Evolutionary conservation across 2,113 vertebrate genomes (phyloP), one percentile per base, ranked within the genome.

Genomic region (Phalacrocorax brasilianus): DNA sequence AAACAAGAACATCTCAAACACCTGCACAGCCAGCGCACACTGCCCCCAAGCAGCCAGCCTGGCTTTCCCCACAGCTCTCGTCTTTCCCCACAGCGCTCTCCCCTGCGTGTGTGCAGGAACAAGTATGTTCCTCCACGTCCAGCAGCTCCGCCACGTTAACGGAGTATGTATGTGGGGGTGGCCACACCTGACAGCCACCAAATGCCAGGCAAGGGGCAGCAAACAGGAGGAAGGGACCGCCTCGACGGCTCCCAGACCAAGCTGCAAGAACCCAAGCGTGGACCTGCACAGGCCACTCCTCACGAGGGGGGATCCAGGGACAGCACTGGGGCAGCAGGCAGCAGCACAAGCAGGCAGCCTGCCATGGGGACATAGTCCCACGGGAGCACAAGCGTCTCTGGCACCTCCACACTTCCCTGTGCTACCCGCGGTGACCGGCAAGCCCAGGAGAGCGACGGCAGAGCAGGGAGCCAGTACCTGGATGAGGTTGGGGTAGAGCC

Each of bases 401-500:
- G 26, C 49, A 73, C 42, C 55, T 58, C 18, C 2, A 14, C 1
- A 1, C 14, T 23, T 49, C 56, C 56, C 11, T 0, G 23, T 11
- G 56, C 14, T 12, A 40, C 52, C 44, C 2, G 0, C 45, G 22
- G 86, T 8, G 44, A 56, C 61, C 55, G 53, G 38, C 68, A 8
- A 59, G 9, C 10, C 67, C 76, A 6, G 2, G 49, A 49, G n/a
- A 53, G 52, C 0, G 0, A 38, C 0, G 7, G 62, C 66, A 23
- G 74, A 20, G 14, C 0, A 0, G 6, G 23, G 30, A 87, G 44
- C 12, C 56, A 1, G 66, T 93, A 99, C 99, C 99, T 99, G 99
- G 95, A 99, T 99, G 95, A 99, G 99, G 97, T 99, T 99, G 88
- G 99, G 99, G 97, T 99, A 99, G 40, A 99, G 98, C 20, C 99